These are phyloP conservation scores for Rhinella marina DNA, from an alignment of 2,797 vertebrate genomes.

Conservation along the genomic window DNA sequence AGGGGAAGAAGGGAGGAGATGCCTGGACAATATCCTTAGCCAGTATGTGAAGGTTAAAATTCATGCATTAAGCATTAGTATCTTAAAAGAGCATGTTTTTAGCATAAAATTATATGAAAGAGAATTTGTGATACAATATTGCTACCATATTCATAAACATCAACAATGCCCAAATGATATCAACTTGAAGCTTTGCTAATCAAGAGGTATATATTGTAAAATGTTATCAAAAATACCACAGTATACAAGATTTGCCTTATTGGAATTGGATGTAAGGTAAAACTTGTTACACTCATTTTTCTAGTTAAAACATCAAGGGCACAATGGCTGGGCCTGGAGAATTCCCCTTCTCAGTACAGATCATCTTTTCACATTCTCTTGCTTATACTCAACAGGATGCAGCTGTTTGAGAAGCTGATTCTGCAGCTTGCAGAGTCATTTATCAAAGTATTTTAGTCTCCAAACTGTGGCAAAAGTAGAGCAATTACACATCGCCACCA, in stretches of 20 bases:
- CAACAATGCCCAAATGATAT: not conserved
- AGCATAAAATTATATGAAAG: not conserved
- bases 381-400: constrained; percentile 53
- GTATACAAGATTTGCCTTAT: not conserved
- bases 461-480: constrained; percentile 33
- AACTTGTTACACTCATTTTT: not conserved
- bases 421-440: constrained; percentile 48
- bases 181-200: not conserved
- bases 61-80: not conserved
- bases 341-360: constrained; percentile 45
- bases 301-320: constrained; percentile 5
- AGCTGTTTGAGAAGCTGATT: constrained; percentile 54
- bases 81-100: not conserved
- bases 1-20: not conserved
- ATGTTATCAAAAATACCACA: not conserved
- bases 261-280: not conserved
- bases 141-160: not conserved
- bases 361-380: constrained; percentile 44
- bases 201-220: not conserved
- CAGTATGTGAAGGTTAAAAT: constrained; percentile 4
- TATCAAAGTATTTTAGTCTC: constrained; percentile 49
- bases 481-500: not conserved
- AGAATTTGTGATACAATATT: not conserved
- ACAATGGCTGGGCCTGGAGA: not conserved
- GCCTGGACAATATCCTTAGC: not conserved